phyloP scores from a whole-genome alignment of 2,888 invertebrate genomes.

The Baccha elongata region DNA sequence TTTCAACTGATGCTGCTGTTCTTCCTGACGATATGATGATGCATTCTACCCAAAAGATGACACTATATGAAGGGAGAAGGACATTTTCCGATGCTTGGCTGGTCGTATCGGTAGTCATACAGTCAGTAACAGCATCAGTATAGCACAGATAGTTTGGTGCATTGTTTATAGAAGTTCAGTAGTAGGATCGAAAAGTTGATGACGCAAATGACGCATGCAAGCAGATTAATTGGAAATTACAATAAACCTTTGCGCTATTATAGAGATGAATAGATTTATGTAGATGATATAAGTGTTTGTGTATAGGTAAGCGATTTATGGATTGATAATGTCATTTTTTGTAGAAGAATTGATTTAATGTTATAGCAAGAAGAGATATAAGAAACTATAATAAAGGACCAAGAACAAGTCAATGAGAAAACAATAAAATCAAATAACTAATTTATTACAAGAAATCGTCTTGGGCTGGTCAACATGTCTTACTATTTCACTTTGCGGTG shows the following conservation, averaged over 20 bases:
- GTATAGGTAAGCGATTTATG: too few relatives aligned
- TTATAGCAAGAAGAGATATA: too few relatives aligned
- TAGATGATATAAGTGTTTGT: too few relatives aligned
- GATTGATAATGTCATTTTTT: too few relatives aligned
- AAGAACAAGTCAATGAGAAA: too few relatives aligned
- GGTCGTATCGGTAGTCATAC: neutral
- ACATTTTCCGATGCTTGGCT: neutral
- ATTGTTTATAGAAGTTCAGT: conserved; percentile 69
- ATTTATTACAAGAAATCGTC: too few relatives aligned
- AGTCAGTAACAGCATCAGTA: neutral
- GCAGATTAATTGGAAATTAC: conserved; percentile 74
- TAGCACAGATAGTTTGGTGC: conserved; percentile 56
- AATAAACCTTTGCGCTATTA: conserved; percentile 62
- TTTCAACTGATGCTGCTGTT: conserved; percentile 29
- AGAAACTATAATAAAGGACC: too few relatives aligned
- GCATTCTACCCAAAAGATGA: conserved; percentile 23
- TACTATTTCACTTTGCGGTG: too few relatives aligned
- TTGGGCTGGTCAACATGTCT: too few relatives aligned
- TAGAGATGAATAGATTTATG: conserved; percentile 43
- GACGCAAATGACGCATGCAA: conserved; percentile 72
- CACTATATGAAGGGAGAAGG: neutral
- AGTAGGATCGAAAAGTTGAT: conserved; percentile 68
- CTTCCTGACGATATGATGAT: conserved; percentile 48
- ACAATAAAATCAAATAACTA: too few relatives aligned
- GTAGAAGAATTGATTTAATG: too few relatives aligned